Percentiles rank a stretch among this genome's conserved stretches.
Evolutionary conservation across 2,888 invertebrate species (phyloP).

Genomic region (Drosophila mulleri): DNA sequence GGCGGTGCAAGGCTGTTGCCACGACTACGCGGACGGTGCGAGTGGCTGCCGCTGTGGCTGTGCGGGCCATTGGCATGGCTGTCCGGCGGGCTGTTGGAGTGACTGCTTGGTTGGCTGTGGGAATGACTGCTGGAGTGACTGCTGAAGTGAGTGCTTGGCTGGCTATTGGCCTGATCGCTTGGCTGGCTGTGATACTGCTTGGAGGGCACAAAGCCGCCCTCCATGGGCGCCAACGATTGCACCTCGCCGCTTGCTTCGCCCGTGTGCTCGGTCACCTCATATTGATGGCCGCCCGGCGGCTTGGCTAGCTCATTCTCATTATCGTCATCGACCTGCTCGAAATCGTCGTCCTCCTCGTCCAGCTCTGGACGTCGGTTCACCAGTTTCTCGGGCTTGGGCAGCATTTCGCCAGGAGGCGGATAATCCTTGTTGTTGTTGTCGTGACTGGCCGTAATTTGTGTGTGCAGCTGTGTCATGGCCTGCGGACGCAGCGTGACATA

Average conservation of each 20-base stretch:
- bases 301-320: conserved; percentile 63
- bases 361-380: conserved; percentile 38
- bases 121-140: conserved; percentile 19
- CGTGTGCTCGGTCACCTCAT: conserved; percentile 83
- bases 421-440: conserved; percentile 44
- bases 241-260: conserved; percentile 77
- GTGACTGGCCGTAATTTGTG: conserved; percentile 60
- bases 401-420: conserved; percentile 47
- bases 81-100: conserved; percentile 17
- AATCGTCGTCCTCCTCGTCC: conserved; percentile 55
- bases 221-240: conserved; percentile 49
- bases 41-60: not conserved
- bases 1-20: conserved; percentile 15
- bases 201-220: conserved; percentile 69
- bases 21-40: conserved; percentile 39
- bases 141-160: too few species aligned
- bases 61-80: not conserved
- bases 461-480: conserved; percentile 76
- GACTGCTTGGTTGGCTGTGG: not conserved
- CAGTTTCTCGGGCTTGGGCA: conserved; percentile 77
- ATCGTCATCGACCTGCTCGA: conserved; percentile 56
- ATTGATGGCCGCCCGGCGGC: conserved; percentile 56
- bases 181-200: conserved; percentile 34
- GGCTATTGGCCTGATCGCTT: not conserved
- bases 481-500: conserved; percentile 71